phyloP scores from a whole-genome alignment of 2,113 vertebrate genomes.

The Copsychus sechellarum region DNA sequence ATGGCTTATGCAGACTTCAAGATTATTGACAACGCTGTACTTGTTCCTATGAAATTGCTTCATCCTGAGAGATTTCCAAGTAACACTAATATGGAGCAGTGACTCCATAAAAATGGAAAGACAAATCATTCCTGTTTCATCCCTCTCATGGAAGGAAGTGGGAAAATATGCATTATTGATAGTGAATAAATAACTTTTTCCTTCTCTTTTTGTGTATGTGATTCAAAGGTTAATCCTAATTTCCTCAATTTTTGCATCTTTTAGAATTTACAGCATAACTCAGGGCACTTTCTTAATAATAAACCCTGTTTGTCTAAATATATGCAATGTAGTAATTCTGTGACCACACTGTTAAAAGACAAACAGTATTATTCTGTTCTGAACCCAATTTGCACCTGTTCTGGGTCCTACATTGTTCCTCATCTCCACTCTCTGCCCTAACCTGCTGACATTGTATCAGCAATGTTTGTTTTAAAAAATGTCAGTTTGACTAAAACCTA shows the following conservation, averaged over 20 bases:
- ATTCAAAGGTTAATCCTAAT: background rate
- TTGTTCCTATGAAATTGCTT: background rate
- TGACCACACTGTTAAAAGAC: background rate
- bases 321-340: background rate
- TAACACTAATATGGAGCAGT: background rate
- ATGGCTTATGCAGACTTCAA: slow-evolving; percentile 17
- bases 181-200: background rate
- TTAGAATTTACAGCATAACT: background rate
- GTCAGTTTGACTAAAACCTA: background rate
- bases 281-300: background rate
- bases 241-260: background rate
- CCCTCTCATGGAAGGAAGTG: background rate
- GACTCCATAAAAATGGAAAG: background rate
- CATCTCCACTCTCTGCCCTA: background rate
- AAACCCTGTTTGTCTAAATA: background rate
- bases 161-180: background rate
- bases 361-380: background rate
- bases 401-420: background rate
- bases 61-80: background rate
- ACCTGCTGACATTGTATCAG: background rate
- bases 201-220: background rate
- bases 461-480: background rate
- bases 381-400: background rate
- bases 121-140: background rate
- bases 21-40: background rate